phyloP scores from a whole-genome alignment of 2,888 invertebrate species.

The Xestia ashworthii region DNA sequence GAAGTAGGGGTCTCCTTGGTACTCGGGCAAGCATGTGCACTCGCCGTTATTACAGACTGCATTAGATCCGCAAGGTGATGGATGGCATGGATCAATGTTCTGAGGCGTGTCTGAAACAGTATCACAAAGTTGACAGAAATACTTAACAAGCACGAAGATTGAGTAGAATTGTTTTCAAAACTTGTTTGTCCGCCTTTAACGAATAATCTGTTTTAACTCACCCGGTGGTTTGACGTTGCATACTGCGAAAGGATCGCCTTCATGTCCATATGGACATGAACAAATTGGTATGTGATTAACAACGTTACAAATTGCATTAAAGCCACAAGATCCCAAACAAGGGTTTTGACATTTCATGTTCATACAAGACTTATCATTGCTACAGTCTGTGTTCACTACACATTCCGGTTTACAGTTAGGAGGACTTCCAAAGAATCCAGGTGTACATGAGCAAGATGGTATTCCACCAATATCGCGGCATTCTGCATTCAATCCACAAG shows the following conservation, averaged over 20 bases:
- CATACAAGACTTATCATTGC: conserved; percentile 93
- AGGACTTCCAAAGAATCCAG: conserved; percentile 93
- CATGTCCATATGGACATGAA: conserved; percentile 91
- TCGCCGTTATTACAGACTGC: conserved; percentile 93
- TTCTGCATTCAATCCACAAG: conserved; percentile 94
- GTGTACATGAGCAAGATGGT: conserved; percentile 93
- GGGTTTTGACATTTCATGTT: conserved; percentile 94
- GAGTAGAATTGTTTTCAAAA: background rate
- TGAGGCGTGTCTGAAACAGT: conserved; percentile 79
- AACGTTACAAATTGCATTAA: conserved; percentile 93
- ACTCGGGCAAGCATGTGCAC: conserved; percentile 94
- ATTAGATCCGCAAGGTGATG: conserved; percentile 95
- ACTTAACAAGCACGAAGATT: background rate
- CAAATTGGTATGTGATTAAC: conserved; percentile 95
- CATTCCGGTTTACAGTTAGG: conserved; percentile 95
- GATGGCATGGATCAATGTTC: conserved; percentile 92
- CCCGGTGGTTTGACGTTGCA: conserved; percentile 91
- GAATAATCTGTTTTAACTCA: conserved; percentile 63
- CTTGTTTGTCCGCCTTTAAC: background rate
- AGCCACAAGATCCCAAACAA: conserved; percentile 94
- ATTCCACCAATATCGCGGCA: conserved; percentile 89
- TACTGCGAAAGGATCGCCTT: conserved; percentile 94
- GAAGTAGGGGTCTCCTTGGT: conserved; percentile 94
- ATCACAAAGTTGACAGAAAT: conserved; percentile 12
- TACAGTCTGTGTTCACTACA: conserved; percentile 93